These are phyloP conservation scores for Bombus cullumanus DNA, from an alignment of 1,140 invertebrate species.

Conservation along the genomic window DNA sequence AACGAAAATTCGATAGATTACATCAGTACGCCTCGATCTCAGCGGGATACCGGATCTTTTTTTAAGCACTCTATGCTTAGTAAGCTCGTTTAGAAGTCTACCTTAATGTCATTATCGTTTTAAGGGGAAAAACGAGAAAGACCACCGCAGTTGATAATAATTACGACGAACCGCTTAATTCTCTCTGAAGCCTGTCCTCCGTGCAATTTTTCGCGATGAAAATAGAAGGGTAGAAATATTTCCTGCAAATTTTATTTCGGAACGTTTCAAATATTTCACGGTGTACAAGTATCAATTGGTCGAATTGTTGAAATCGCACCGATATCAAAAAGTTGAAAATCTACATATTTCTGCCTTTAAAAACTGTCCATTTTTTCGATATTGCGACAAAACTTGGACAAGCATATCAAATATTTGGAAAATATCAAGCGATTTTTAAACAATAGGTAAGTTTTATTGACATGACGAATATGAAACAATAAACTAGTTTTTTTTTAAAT, in stretches of 20 bases:
- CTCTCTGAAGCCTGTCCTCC: neutral
- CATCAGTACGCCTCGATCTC: neutral
- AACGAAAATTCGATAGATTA: conserved; percentile 5
- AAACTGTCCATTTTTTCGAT: neutral
- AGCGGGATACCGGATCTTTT: neutral
- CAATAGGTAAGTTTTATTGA: neutral
- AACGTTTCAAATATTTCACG: neutral
- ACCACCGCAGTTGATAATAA: neutral
- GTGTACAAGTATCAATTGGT: neutral
- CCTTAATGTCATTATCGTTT: neutral
- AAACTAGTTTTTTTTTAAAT: neutral
- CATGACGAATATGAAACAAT: neutral
- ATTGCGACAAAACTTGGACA: neutral
- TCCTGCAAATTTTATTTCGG: neutral
- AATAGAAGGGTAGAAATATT: neutral
- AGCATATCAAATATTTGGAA: neutral
- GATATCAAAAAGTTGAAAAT: neutral
- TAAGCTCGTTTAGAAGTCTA: conserved; percentile 9
- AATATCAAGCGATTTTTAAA: neutral
- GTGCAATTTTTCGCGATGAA: neutral
- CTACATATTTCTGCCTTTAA: neutral
- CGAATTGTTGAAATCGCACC: neutral
- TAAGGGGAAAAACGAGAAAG: neutral
- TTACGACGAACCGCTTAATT: neutral
- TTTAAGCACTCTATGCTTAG: neutral